Evolutionary conservation across 2,113 vertebrate species (phyloP), one percentile per base, ranked within the genome.

Genomic region (Actenoides lindsayi): DNA sequence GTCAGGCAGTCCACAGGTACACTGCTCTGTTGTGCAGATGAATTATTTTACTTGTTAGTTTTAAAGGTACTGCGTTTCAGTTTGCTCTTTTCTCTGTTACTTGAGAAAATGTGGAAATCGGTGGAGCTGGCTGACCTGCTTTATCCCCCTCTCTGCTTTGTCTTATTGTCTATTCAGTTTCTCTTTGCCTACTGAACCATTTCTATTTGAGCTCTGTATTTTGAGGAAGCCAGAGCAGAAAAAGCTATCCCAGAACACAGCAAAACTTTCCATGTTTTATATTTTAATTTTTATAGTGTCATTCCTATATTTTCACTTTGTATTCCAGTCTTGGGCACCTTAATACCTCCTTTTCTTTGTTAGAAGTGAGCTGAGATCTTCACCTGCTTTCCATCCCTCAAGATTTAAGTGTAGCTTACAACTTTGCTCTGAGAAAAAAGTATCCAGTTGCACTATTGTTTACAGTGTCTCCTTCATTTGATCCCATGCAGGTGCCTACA

Each of bases 401-500:
- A 93, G 23, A 16, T 92, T 57, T 78, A 54, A 18, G 14, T 69
- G 33, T 69, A 93, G 64, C 14, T 75, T 62, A 19, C 31, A 56
- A 13, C 41, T 95, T 68, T 37, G 28, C 15, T 75, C 21, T 80
- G 39, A 76, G 23, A 33, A 31, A 67, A 21, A 69, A 37, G 8
- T 18, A 67, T 30, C 19, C 48, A 24, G 59, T 39, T 83, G 37
- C 85, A 85, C 57, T 28, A 37, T 46, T 54, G 44, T 84, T 46
- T 53, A 42, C 53, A 87, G 28, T 37, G 42, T 92, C 37, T 59
- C 37, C 51, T 28, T 64, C 37, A 31, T 80, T 74, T 77, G 92
- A 31, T 75, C 37, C n/a, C 57, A 56, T 46, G 35, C 97, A 99
- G 99, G 95, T 99, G 99, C 96, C 96, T 98, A 11, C 96, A 97